phyloP scores from a whole-genome alignment of 92 coral and sea anemone species.

The Parazoanthus atlanticus region DNA sequence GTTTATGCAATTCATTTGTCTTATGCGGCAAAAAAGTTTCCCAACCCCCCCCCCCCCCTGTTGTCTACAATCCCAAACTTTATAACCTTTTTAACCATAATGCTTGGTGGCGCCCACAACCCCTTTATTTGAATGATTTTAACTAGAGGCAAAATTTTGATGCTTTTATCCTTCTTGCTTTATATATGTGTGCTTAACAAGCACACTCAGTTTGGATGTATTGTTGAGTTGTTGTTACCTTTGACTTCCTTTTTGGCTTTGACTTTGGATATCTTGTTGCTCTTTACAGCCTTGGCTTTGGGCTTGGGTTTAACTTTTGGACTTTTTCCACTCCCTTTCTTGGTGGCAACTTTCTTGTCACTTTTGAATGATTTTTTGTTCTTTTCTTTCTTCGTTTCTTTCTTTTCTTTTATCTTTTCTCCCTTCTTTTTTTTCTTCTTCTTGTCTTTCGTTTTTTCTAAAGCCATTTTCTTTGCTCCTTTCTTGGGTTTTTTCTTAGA shows the following conservation, averaged over 20 bases:
- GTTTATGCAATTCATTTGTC: too few relatives aligned
- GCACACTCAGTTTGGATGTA: not conserved
- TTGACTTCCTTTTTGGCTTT: not conserved
- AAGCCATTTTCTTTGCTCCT: not conserved
- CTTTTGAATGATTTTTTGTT: too few relatives aligned
- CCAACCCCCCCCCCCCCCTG: too few relatives aligned
- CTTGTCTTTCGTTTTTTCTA: not conserved
- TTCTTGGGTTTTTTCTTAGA: slow-evolving; percentile 1
- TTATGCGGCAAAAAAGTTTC: too few relatives aligned
- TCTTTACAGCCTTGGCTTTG: not conserved
- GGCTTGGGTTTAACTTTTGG: not conserved
- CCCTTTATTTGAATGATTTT: too few relatives aligned
- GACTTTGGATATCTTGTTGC: not conserved
- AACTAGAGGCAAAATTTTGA: too few relatives aligned
- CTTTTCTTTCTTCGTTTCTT: not conserved
- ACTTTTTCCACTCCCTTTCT: not conserved
- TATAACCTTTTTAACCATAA: too few relatives aligned
- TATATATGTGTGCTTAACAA: too few relatives aligned
- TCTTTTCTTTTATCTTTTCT: not conserved
- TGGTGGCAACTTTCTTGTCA: not conserved
- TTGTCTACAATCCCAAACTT: too few relatives aligned
- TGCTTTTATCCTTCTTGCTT: too few relatives aligned
- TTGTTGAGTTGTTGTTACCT: not conserved
- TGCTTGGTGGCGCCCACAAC: too few relatives aligned
- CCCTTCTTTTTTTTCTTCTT: not conserved